Evolutionary conservation across 2,888 invertebrate genomes (phyloP).

Genomic region (Tubulanus polymorphus): DNA sequence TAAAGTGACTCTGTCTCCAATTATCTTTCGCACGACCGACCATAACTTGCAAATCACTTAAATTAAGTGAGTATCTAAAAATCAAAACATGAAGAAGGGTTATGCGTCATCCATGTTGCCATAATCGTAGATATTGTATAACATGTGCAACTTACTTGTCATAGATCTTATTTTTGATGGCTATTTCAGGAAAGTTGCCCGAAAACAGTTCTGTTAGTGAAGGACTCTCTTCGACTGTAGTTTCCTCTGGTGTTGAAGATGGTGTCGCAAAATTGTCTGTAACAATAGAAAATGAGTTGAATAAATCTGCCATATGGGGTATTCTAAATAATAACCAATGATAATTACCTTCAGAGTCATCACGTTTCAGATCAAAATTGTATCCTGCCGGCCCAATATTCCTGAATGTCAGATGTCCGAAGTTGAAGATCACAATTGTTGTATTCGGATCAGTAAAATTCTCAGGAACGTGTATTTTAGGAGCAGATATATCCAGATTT

Average conservation of each 20-base stretch:
- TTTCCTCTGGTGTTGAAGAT: slow-evolving; percentile 53
- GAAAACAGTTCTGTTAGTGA: neutral
- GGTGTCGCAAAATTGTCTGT: slow-evolving; percentile 55
- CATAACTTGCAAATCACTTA: slow-evolving; percentile 78
- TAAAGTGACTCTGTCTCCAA: slow-evolving; percentile 82
- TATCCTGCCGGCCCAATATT: slow-evolving; percentile 17
- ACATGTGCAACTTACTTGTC: slow-evolving; percentile 68
- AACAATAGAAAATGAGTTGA: slow-evolving; percentile 13
- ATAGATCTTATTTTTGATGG: slow-evolving; percentile 67
- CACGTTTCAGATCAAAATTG: slow-evolving; percentile 15
- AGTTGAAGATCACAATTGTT: slow-evolving; percentile 71
- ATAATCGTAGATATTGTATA: too few relatives aligned
- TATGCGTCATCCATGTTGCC: too few relatives aligned
- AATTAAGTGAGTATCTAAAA: slow-evolving; percentile 62
- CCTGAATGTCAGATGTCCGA: slow-evolving; percentile 74
- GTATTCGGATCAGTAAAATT: slow-evolving; percentile 48
- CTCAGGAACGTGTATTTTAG: slow-evolving; percentile 86
- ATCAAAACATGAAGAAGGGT: too few relatives aligned
- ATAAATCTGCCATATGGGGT: too few relatives aligned
- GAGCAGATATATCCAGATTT: slow-evolving; percentile 86
- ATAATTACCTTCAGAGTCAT: slow-evolving; percentile 24
- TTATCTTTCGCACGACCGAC: slow-evolving; percentile 84
- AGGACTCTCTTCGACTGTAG: neutral
- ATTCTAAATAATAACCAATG: too few relatives aligned
- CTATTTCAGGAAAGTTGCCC: slow-evolving; percentile 33